Base-by-base conservation (phyloP, 2,113 vertebrate species). In the Melanerpes formicivorus region DNA sequence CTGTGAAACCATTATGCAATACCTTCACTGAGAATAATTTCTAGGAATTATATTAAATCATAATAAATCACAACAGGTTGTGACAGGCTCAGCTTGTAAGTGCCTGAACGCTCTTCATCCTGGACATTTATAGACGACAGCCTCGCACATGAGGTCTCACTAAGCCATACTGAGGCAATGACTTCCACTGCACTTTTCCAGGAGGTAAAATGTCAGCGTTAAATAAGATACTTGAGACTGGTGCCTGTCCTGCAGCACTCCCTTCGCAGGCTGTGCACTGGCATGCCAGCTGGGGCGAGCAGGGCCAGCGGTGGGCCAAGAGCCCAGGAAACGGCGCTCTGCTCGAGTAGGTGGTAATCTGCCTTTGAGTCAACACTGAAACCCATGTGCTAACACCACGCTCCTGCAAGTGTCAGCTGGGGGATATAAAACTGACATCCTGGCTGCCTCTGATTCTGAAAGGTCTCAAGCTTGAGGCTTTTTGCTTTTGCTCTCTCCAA, bases 331-430 rank as follows among this genome's bases (percentile, higher is more conserved):
- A 67, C 8, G 4, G 32, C 6, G 9, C 55, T 9, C 15, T 10
- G 67, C 56, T 59, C 4, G 56, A 94, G 95, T 95, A 42, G 94
- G 95, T 83, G 93, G 91, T 2, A 60, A 44, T 77, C 79, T 34
- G 52, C 52, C 3, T 94, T 73, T 97, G 93, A 97, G 93, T 97
- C 95, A 97, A 69, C 63, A 58, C 85, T 12, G 73, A 94, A 91
- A 95, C 80, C 16, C 1, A 0, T 1, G 34, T n/a, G 26, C 85
- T 71, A 86, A 83, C 70, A 50, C 26, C 79, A 23, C 18, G 6
- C 50, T 40, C 32, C 69, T 29, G 60, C 19, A 55, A 29, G 11
- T 88, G 44, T 83, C 76, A 55, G 62, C 85, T 23, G 10, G 73
- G 52, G 73, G 82, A 88, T 80, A 48, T 27, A 84, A 58, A 90